Evolutionary conservation across 2,888 invertebrate species (phyloP).

Genomic region (Nephrotoma flavescens): DNA sequence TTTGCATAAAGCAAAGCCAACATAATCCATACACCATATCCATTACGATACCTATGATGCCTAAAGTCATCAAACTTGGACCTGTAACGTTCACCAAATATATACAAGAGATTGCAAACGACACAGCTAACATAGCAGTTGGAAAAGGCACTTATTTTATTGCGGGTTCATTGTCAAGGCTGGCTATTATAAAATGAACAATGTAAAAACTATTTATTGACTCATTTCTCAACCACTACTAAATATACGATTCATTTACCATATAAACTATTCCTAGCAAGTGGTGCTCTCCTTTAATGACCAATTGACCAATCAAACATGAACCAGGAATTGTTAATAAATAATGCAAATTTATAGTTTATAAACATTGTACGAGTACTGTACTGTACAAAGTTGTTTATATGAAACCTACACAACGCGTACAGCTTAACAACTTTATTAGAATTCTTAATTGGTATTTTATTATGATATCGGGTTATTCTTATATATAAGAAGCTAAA

Average conservation of each 20-base stretch:
- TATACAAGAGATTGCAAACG: too few species aligned
- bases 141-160: too few species aligned
- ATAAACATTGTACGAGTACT: not conserved
- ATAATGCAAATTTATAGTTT: not conserved
- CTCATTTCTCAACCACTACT: not conserved
- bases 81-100: too few species aligned
- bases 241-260: not conserved
- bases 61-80: too few species aligned
- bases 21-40: too few species aligned
- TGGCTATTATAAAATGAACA: not conserved
- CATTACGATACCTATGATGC: too few species aligned
- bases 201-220: not conserved
- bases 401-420: not conserved
- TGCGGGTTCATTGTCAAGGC: not conserved
- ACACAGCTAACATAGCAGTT: too few species aligned
- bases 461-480: not conserved
- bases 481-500: not conserved
- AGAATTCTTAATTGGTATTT: not conserved
- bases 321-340: not conserved
- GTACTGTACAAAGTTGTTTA: not conserved
- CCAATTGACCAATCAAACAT: not conserved
- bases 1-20: too few species aligned
- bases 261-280: not conserved
- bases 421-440: not conserved
- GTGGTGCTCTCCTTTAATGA: not conserved